Evolutionary conservation across 2,888 invertebrate genomes (phyloP).

Genomic region (Eugnorisma glareosa): DNA sequence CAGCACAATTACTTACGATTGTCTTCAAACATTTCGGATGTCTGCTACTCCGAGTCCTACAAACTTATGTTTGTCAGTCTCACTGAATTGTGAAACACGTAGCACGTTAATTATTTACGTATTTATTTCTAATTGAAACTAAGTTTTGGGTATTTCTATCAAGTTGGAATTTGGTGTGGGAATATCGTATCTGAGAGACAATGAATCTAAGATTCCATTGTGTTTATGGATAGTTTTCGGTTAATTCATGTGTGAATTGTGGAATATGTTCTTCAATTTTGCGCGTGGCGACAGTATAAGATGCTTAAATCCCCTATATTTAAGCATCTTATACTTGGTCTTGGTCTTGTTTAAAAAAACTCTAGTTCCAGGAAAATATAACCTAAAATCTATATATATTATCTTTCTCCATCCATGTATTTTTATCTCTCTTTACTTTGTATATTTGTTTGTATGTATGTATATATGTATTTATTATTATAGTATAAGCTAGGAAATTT

Average conservation of each 20-base stretch:
- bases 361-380: too few relatives aligned
- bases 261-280: background rate
- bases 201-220: background rate
- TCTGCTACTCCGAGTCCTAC: conserved; percentile 7
- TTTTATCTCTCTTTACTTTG: too few relatives aligned
- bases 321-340: too few relatives aligned
- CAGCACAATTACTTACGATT: conserved; percentile 60
- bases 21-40: conserved; percentile 56
- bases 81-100: conserved; percentile 19
- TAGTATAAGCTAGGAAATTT: too few relatives aligned
- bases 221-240: background rate
- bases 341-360: too few relatives aligned
- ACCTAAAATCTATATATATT: too few relatives aligned
- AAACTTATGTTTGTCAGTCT: conserved; percentile 40
- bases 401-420: too few relatives aligned
- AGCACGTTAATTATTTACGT: conserved; percentile 10
- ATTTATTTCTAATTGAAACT: conserved; percentile 45
- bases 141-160: conserved; percentile 19
- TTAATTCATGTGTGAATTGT: background rate
- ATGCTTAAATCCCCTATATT: too few relatives aligned
- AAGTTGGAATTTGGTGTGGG: conserved; percentile 7
- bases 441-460: too few relatives aligned
- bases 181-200: conserved; percentile 3
- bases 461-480: too few relatives aligned
- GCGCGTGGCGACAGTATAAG: background rate